Evolutionary conservation across 2,797 vertebrate genomes (phyloP).

Genomic region (Loriculus beryllinus): DNA sequence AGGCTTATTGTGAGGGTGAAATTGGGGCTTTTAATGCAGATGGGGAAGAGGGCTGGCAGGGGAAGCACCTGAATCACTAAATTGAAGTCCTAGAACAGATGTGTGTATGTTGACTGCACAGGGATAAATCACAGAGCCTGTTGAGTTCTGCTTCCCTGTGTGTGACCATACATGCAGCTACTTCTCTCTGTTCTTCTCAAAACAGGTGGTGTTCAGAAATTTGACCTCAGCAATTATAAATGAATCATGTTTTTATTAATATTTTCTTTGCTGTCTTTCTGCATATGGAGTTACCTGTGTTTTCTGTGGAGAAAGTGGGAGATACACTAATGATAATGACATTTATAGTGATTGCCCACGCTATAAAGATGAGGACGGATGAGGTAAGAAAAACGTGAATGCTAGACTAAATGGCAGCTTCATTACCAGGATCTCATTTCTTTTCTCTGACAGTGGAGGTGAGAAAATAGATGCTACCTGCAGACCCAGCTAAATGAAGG

Average conservation of each 20-base stretch:
- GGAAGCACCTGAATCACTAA: not conserved
- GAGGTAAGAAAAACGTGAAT: not conserved
- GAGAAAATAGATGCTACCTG: not conserved
- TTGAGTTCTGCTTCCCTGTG: not conserved
- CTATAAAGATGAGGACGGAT: not conserved
- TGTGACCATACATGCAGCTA: accelerated
- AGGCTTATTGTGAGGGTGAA: not conserved
- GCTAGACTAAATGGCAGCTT: not conserved
- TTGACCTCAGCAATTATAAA: accelerated
- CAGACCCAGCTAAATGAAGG: not conserved
- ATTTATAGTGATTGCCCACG: accelerated
- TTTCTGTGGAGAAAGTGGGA: not conserved
- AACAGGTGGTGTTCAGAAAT: not conserved
- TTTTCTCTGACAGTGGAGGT: not conserved
- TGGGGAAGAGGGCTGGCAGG: not conserved
- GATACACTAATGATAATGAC: accelerated
- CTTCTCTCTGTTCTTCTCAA: not conserved
- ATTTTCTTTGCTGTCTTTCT: too few species aligned
- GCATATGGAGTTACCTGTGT: not conserved
- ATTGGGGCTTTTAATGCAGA: not conserved
- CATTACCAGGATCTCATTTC: too few species aligned
- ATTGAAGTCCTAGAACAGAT: too few species aligned
- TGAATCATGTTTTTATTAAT: not conserved
- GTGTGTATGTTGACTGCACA: accelerated
- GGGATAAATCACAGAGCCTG: not conserved